Percentiles rank a stretch among this genome's conserved stretches.
phyloP scores from a whole-genome alignment of 2,797 vertebrate genomes.

The Labeo calbasu region DNA sequence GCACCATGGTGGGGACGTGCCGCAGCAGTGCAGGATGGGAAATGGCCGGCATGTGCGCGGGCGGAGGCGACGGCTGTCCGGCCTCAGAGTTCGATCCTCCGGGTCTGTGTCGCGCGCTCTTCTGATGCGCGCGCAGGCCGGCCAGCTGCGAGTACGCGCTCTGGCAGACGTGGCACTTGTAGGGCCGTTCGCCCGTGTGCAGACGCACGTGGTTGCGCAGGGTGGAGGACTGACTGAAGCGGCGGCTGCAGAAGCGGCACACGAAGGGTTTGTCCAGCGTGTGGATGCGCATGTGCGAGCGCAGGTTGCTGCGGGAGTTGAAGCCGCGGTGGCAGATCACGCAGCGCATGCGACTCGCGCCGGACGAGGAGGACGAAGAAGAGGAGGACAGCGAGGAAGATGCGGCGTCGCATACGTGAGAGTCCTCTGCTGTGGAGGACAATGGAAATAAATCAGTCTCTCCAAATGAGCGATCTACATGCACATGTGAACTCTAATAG shows the following conservation, averaged over 20 bases:
- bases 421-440: slow-evolving; percentile 86
- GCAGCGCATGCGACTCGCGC: slow-evolving; percentile 90
- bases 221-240: slow-evolving; percentile 98
- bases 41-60: slow-evolving; percentile 81
- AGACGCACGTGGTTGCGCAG: slow-evolving; percentile 95
- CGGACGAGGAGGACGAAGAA: slow-evolving; percentile 52
- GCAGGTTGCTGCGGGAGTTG: slow-evolving; percentile 98
- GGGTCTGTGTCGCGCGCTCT: slow-evolving; percentile 93
- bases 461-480: too few relatives aligned
- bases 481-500: not conserved
- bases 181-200: slow-evolving; percentile 96
- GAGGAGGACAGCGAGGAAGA: slow-evolving; percentile 38
- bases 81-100: slow-evolving; percentile 62
- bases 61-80: slow-evolving; percentile 74
- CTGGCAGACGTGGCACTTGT: slow-evolving; percentile 97
- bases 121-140: slow-evolving; percentile 94
- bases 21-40: slow-evolving; percentile 83
- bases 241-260: slow-evolving; percentile 97
- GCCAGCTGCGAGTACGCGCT: slow-evolving; percentile 98
- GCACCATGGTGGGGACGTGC: slow-evolving; percentile 93
- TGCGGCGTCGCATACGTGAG: slow-evolving; percentile 81
- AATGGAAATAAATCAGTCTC: not conserved
- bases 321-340: slow-evolving; percentile 98
- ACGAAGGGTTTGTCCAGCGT: slow-evolving; percentile 98
- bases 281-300: slow-evolving; percentile 99